These are phyloP conservation scores for Pollachius pollachius DNA, from an alignment of 2,113 vertebrate species.

Conservation along the genomic window DNA sequence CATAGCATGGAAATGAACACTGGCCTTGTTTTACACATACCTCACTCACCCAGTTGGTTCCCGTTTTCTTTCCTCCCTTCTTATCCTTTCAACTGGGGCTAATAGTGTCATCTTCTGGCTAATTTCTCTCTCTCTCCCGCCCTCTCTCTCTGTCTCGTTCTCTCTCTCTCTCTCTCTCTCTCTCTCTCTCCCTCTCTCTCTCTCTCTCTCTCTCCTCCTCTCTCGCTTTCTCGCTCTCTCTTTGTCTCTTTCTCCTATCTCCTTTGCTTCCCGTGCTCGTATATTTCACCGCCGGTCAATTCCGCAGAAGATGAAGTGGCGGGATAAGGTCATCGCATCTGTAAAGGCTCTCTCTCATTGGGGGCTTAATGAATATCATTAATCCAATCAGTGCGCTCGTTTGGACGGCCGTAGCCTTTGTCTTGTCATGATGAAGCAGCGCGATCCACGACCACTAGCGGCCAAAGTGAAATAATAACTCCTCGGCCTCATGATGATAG, in stretches of 20 bases:
- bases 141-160: not conserved
- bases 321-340: conserved; percentile 65
- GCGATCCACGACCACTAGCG: conserved; percentile 53
- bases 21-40: conserved; percentile 24
- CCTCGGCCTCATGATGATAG: conserved; percentile 41
- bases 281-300: conserved; percentile 54
- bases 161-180: too few species aligned
- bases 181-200: too few species aligned
- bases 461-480: conserved; percentile 55
- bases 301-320: conserved; percentile 58
- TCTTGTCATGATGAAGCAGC: conserved; percentile 69
- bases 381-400: conserved; percentile 67
- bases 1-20: conserved; percentile 36
- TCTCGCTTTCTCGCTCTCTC: too few species aligned
- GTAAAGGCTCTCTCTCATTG: conserved; percentile 55
- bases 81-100: conserved; percentile 16
- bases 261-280: not conserved
- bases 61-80: not conserved
- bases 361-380: conserved; percentile 74
- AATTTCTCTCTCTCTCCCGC: conserved; percentile 31
- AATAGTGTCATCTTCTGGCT: conserved; percentile 35
- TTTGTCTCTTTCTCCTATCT: too few species aligned
- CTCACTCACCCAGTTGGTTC: conserved; percentile 4
- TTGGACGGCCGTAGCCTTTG: conserved; percentile 64
- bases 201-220: conserved; percentile 25